Evolutionary conservation across 2,888 invertebrate genomes (phyloP).

Genomic region (Nemapogon koenigi): DNA sequence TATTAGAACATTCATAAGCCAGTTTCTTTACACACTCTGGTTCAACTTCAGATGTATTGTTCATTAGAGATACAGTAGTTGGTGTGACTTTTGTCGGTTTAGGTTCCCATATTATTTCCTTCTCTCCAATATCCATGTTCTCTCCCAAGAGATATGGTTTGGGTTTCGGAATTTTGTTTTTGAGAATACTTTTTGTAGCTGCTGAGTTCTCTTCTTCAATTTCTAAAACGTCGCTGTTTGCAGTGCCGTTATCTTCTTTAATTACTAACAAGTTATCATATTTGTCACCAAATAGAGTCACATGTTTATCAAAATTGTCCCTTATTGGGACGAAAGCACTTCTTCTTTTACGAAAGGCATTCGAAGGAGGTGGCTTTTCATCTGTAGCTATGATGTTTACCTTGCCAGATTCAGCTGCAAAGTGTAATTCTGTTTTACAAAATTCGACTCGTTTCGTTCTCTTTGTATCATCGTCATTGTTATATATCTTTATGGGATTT

Average conservation of each 20-base stretch:
- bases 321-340: conserved; percentile 55
- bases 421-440: conserved; percentile 88
- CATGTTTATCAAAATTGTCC: conserved; percentile 54
- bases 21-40: conserved; percentile 2
- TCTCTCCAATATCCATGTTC: conserved; percentile 57
- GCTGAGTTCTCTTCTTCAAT: conserved; percentile 50
- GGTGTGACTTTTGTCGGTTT: conserved; percentile 21
- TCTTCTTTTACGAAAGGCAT: conserved; percentile 76
- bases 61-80: conserved; percentile 43
- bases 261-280: conserved; percentile 26
- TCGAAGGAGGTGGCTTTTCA: conserved; percentile 85
- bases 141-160: conserved; percentile 77
- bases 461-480: conserved; percentile 42
- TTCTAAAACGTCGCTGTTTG: conserved; percentile 31
- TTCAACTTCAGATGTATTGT: conserved; percentile 29
- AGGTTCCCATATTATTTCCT: conserved; percentile 14
- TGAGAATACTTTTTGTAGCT: conserved; percentile 73
- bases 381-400: conserved; percentile 89
- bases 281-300: conserved; percentile 71
- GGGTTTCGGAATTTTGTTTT: conserved; percentile 76
- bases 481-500: conserved; percentile 22
- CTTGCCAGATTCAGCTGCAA: conserved; percentile 83
- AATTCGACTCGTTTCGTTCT: conserved; percentile 81
- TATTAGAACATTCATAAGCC: conserved; percentile 6
- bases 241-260: conserved; percentile 16